These are phyloP conservation scores for Calycopis cecrops DNA, from an alignment of 1,140 invertebrate species.

Conservation along the genomic window DNA sequence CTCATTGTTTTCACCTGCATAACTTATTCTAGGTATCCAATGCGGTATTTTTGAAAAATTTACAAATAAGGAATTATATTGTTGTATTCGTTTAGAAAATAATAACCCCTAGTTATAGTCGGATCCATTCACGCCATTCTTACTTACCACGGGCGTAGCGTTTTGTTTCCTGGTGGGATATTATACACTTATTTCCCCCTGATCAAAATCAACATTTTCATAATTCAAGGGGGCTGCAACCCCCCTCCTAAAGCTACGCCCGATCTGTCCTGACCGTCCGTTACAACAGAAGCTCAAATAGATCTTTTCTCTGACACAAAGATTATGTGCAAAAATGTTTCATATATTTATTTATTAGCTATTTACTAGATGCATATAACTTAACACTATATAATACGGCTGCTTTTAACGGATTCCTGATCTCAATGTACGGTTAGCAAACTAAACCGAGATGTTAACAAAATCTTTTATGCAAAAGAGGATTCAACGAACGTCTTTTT, in stretches of 20 bases:
- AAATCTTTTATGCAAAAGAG: no score
- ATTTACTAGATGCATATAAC: no score
- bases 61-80: slow-evolving; percentile 38
- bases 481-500: no score
- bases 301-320: neutral
- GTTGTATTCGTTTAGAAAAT: slow-evolving; percentile 5
- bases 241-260: neutral
- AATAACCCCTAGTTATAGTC: neutral
- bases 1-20: slow-evolving; percentile 5
- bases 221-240: neutral
- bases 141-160: neutral
- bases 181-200: neutral
- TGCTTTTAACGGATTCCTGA: no score
- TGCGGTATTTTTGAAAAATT: slow-evolving; percentile 56
- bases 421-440: no score
- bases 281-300: slow-evolving; percentile 25
- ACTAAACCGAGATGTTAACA: no score
- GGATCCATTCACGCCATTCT: neutral
- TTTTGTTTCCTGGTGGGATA: neutral
- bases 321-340: no score
- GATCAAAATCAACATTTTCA: neutral
- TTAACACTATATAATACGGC: no score
- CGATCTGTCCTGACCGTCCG: slow-evolving; percentile 35
- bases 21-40: slow-evolving; percentile 18
- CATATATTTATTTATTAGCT: no score